phyloP scores from a whole-genome alignment of 2,888 invertebrate species.

The Sphaerophoria taeniata region DNA sequence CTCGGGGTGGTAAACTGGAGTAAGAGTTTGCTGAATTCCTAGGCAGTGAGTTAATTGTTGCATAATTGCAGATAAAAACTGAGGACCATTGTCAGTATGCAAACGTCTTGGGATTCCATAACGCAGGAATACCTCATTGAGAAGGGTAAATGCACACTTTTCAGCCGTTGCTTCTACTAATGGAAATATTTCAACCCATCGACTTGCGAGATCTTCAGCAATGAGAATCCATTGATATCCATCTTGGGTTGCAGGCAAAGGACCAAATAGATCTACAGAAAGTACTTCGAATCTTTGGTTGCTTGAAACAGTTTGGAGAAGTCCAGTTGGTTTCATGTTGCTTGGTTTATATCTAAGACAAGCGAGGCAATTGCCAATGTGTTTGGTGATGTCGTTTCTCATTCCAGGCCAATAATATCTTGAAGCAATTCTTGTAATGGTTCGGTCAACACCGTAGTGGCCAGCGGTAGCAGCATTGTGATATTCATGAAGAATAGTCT shows the following conservation, averaged over 20 bases:
- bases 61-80: slow-evolving; percentile 78
- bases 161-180: slow-evolving; percentile 77
- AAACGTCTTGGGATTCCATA: slow-evolving; percentile 79
- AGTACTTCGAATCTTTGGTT: slow-evolving; percentile 68
- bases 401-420: not conserved
- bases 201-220: slow-evolving; percentile 76
- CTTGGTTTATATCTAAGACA: slow-evolving; percentile 43
- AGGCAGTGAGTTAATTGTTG: slow-evolving; percentile 76
- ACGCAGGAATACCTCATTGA: slow-evolving; percentile 64
- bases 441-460: not conserved
- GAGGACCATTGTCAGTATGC: slow-evolving; percentile 79
- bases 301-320: slow-evolving; percentile 9
- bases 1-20: slow-evolving; percentile 72
- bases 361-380: not conserved
- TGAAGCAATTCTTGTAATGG: not conserved
- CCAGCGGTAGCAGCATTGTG: too few relatives aligned
- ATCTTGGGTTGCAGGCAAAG: slow-evolving; percentile 50
- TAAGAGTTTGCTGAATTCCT: slow-evolving; percentile 62
- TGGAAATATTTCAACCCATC: slow-evolving; percentile 77
- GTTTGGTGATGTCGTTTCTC: too few relatives aligned
- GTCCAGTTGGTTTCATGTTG: slow-evolving; percentile 65
- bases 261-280: slow-evolving; percentile 70
- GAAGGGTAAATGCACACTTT: slow-evolving; percentile 76
- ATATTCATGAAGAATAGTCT: not conserved
- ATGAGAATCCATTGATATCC: slow-evolving; percentile 76